phyloP scores from a whole-genome alignment of 2,113 vertebrate species.

The Tragelaphus scriptus region DNA sequence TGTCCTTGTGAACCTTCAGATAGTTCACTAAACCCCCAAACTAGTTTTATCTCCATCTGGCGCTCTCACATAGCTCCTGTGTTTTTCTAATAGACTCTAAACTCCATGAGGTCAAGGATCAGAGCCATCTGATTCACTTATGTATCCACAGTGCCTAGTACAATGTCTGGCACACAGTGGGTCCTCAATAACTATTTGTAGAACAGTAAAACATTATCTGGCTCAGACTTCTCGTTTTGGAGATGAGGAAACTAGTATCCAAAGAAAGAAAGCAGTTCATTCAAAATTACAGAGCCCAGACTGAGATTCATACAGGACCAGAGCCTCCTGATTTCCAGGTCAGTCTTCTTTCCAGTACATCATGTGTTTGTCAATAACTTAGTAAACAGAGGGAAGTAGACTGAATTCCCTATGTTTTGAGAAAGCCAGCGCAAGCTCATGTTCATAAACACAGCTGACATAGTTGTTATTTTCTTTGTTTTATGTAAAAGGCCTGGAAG shows the following conservation, averaged over 20 bases:
- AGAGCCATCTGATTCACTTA: background rate
- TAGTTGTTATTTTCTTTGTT: conserved; percentile 39
- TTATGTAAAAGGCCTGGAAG: conserved; percentile 39
- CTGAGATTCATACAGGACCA: background rate
- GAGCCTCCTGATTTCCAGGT: conserved; percentile 3
- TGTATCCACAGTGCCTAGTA: no score
- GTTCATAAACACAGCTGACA: conserved; percentile 57
- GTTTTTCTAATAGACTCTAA: background rate
- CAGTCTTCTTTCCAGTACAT: background rate
- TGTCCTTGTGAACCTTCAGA: background rate
- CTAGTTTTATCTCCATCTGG: background rate
- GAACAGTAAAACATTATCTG: background rate
- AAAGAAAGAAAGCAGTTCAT: conserved; percentile 6
- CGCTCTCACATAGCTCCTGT: background rate
- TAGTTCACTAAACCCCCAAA: background rate
- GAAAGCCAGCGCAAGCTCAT: conserved; percentile 26
- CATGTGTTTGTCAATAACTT: conserved; percentile 27
- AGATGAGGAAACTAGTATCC: background rate
- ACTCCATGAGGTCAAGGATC: background rate
- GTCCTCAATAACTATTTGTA: background rate
- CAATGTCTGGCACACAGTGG: background rate
- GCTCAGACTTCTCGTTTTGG: background rate
- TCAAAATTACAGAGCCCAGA: background rate
- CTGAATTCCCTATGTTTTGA: background rate
- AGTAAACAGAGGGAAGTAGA: conserved; percentile 21